Conservation (phyloP, 2,888 invertebrate species). For the Frankliniella intonsa region DNA sequence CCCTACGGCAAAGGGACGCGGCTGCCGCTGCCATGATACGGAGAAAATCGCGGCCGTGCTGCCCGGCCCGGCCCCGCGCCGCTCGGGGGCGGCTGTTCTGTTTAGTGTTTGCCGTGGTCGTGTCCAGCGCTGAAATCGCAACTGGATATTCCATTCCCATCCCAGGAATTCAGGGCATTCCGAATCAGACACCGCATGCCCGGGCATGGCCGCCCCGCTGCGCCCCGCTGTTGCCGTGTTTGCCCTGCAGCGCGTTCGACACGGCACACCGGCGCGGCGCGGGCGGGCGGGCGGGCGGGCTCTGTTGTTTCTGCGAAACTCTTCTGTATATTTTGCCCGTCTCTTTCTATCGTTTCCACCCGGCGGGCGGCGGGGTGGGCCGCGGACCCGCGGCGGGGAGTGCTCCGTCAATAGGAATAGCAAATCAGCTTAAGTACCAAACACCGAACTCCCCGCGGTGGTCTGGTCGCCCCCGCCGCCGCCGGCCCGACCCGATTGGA, state of each 20-base stretch:
- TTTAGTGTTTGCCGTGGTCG: neutral
- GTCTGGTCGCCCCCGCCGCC: neutral
- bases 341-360: no score
- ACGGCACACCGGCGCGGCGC: neutral
- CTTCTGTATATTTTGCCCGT: no score
- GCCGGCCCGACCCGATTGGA: no score
- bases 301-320: no score
- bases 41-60: neutral
- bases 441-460: no score
- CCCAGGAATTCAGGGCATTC: no score
- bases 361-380: neutral
- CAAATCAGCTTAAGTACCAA: neutral
- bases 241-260: no score
- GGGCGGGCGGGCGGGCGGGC: neutral
- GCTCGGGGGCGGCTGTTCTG: neutral
- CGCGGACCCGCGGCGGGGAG: neutral
- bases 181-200: no score
- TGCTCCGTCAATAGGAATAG: constrained; percentile 1
- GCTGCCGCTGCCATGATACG: no score
- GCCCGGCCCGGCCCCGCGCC: neutral
- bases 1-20: no score
- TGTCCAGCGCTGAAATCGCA: neutral
- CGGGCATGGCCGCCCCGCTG: neutral
- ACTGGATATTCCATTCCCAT: no score
- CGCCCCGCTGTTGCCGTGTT: no score